phyloP scores from a whole-genome alignment of 2,888 invertebrate genomes.

The Julus scanicus region DNA sequence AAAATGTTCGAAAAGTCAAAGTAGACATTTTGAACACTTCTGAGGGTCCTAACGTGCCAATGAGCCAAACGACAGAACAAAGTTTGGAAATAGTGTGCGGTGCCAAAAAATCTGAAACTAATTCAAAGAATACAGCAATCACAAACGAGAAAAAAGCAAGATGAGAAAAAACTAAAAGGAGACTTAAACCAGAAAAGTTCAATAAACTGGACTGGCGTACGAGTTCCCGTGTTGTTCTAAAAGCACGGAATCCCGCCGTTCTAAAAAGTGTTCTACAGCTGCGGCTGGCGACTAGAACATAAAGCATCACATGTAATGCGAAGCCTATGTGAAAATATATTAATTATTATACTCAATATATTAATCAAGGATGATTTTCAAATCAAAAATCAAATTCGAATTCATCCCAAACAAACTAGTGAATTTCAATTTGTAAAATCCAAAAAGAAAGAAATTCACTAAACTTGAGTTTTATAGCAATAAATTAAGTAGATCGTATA shows the following conservation, averaged over 20 bases:
- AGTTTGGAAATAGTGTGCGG: neutral
- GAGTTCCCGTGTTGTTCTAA: neutral
- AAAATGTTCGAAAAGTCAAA: neutral
- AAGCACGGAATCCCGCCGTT: neutral
- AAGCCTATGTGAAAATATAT: neutral
- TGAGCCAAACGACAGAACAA: neutral
- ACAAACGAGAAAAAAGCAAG: conserved; percentile 39
- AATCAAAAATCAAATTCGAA: neutral
- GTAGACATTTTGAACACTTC: neutral
- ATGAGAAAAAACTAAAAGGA: neutral
- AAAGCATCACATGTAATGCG: neutral
- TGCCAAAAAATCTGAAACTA: conserved; percentile 28
- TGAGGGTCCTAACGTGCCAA: neutral
- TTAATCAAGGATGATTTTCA: conserved; percentile 9
- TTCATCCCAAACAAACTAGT: neutral
- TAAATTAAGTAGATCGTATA: conserved; percentile 32
- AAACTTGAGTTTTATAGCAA: neutral
- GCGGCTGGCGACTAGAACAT: conserved; percentile 1
- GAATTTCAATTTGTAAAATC: neutral
- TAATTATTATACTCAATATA: conserved; percentile 28
- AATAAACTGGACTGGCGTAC: neutral
- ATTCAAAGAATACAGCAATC: conserved; percentile 36
- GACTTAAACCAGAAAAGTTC: neutral
- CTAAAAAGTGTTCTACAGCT: neutral
- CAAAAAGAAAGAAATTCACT: neutral